These are phyloP conservation scores for Nebria brevicollis DNA, from an alignment of 2,888 invertebrate genomes.

Conservation along the genomic window DNA sequence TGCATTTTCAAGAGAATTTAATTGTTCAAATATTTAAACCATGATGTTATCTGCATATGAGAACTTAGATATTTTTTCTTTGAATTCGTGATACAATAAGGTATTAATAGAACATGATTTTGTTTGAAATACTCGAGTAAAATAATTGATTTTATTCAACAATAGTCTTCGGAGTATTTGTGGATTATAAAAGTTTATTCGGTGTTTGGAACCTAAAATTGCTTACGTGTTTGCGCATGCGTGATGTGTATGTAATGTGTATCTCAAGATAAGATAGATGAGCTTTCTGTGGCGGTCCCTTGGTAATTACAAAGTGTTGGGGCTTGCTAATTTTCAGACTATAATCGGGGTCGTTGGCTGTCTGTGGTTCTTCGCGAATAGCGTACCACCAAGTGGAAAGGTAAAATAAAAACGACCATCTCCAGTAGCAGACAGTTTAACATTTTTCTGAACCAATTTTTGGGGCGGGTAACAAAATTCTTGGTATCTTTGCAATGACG, in stretches of 20 bases:
- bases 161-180: background rate
- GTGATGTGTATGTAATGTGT: background rate
- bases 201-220: background rate
- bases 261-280: background rate
- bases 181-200: background rate
- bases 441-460: background rate
- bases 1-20: background rate
- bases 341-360: slow-evolving; percentile 16
- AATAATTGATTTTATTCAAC: background rate
- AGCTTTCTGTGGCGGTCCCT: slow-evolving; percentile 2
- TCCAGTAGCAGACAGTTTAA: background rate
- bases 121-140: background rate
- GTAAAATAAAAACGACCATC: background rate
- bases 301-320: slow-evolving; percentile 19
- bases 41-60: background rate
- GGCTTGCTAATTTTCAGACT: slow-evolving; percentile 14
- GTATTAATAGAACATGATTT: background rate
- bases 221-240: background rate
- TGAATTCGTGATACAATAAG: background rate
- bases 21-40: background rate
- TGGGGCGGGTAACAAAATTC: background rate
- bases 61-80: background rate
- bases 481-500: background rate
- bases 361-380: background rate
- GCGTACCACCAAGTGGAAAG: too few relatives aligned